Percentiles rank a stretch among this genome's conserved stretches.
phyloP scores from a whole-genome alignment of 2,797 vertebrate species.

The Rhincodon typus region DNA sequence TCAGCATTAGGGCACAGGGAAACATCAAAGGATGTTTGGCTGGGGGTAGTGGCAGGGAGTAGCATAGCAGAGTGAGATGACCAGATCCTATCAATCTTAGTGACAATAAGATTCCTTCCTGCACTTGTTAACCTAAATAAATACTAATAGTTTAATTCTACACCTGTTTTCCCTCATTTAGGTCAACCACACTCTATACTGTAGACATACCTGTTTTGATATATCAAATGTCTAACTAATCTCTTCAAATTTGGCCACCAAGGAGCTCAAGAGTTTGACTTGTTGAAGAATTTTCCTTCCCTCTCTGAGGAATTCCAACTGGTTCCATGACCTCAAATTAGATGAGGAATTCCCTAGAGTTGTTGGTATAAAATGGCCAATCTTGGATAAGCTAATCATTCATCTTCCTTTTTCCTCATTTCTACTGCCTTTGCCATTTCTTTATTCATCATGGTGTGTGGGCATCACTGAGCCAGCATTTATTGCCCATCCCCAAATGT shows the following conservation, averaged over 20 bases:
- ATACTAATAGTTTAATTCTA: not conserved
- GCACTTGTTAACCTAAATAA: not conserved
- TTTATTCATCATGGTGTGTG: no score
- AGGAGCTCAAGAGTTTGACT: not conserved
- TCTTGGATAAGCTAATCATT: not conserved
- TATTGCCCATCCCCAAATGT: no score
- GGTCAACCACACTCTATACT: not conserved
- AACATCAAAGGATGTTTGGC: not conserved
- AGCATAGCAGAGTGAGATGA: not conserved
- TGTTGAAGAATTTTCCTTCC: slow-evolving; percentile 1
- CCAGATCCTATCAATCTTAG: not conserved
- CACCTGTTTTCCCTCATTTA: not conserved
- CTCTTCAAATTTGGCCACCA: slow-evolving; percentile 9
- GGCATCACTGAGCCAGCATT: no score
- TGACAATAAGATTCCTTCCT: not conserved
- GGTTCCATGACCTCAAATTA: not conserved
- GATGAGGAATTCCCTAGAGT: not conserved
- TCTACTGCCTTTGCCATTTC: not conserved
- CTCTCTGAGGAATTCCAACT: not conserved
- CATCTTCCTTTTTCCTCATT: not conserved
- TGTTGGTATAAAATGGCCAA: not conserved
- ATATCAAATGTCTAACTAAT: no score
- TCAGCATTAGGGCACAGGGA: not conserved
- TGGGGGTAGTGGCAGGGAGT: not conserved
- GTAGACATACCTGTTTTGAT: not conserved